A percentile compares a stretch with the other conserved stretches of the same genome.
Evolutionary conservation across 2,113 vertebrate species (phyloP).

Genomic region (Atlantisia rogersi): DNA sequence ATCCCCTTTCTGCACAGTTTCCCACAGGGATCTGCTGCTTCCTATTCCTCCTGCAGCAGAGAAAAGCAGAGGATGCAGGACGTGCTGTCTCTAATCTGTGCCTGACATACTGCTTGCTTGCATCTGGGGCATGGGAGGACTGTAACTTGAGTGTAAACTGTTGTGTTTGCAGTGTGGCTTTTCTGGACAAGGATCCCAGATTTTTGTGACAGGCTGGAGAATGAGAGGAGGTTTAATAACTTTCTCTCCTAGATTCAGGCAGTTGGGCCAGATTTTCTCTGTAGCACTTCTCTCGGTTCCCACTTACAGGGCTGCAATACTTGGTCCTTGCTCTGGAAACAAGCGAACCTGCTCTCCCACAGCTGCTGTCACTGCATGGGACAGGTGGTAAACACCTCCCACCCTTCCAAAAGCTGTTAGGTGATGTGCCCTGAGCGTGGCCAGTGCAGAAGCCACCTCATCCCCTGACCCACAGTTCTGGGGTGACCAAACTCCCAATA

Average conservation of each 20-base stretch:
- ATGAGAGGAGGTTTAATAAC: neutral
- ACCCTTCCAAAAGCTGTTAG: neutral
- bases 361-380: rapidly evolving
- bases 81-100: rapidly evolving
- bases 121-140: rapidly evolving
- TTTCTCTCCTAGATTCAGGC: neutral
- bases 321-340: neutral
- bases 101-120: rapidly evolving
- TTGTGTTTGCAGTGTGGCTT: neutral
- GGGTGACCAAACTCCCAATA: neutral
- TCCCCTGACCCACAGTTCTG: neutral
- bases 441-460: neutral
- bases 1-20: neutral
- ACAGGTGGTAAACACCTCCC: neutral
- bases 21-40: neutral
- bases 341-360: neutral
- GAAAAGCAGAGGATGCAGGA: neutral
- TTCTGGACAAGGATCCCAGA: neutral
- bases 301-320: neutral
- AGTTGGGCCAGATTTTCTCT: neutral
- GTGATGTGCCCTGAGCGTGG: neutral
- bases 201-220: neutral
- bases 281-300: neutral
- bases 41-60: neutral
- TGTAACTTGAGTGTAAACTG: neutral